phyloP scores from a whole-genome alignment of 2,888 invertebrate species.

The Dendrolimus pini region DNA sequence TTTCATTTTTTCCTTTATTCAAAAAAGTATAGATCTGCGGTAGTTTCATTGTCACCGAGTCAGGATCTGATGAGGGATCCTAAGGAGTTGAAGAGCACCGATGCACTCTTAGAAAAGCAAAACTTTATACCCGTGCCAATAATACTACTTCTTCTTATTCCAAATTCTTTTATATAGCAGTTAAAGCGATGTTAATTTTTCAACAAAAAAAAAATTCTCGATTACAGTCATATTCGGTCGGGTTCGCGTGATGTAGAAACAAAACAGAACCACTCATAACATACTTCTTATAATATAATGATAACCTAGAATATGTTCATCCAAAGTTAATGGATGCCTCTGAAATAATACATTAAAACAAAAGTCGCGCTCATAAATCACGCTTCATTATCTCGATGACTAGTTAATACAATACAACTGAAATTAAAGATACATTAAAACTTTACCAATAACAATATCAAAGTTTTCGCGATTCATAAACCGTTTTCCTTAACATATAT shows the following conservation, averaged over 20 bases:
- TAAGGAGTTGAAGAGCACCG: too few relatives aligned
- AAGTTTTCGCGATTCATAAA: conserved; percentile 32
- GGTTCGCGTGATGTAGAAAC: not conserved
- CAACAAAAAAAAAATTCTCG: not conserved
- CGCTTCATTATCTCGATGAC: conserved; percentile 1
- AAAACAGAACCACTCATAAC: not conserved
- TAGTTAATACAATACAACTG: conserved; percentile 12
- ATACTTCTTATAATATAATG: not conserved
- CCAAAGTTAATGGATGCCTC: not conserved
- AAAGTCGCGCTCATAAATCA: not conserved
- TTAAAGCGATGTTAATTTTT: too few relatives aligned
- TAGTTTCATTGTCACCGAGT: too few relatives aligned
- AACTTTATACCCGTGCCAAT: too few relatives aligned
- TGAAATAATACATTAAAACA: too few relatives aligned
- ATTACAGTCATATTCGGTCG: not conserved
- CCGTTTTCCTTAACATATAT: conserved; percentile 27
- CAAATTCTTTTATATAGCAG: too few relatives aligned
- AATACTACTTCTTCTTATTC: too few relatives aligned
- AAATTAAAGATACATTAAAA: conserved; percentile 27
- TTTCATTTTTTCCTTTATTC: too few relatives aligned
- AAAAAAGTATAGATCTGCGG: too few relatives aligned
- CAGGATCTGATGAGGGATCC: too few relatives aligned
- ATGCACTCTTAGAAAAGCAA: too few relatives aligned
- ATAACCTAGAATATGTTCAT: not conserved
- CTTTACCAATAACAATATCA: conserved; percentile 30